Base-by-base conservation (phyloP, 2,888 invertebrate genomes). In the Luperina nickerlii region DNA sequence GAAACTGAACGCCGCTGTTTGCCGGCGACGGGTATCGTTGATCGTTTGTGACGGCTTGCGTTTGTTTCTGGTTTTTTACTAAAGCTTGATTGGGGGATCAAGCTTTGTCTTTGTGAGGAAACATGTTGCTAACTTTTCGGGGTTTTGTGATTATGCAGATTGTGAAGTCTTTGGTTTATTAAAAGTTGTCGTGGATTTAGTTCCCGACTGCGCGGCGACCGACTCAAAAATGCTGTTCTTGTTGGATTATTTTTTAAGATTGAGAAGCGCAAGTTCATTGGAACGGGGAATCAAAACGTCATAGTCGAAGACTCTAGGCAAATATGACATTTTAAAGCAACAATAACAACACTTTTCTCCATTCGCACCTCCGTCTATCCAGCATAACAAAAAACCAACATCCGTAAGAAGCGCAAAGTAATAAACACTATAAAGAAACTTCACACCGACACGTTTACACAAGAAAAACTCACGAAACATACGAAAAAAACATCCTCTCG, bases 401-500 rank as follows among this genome's bases (percentile, higher is more conserved):
- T 66, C 72, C 42, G 20, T 48, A 77, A 75, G 65, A 72, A 71
- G 67, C 63, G 57, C 69, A 75, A 85, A 88, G 78, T 81, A 86
- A 82, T 82, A 88, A 88, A 86, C 57, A 60, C 88, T 88, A 85
- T 84, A 82, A 81, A 86, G 74, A 81, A 86, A 86, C 74, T 88
- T 82, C 68, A 73, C 78, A 75, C 71, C 63, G 73, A 74, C 74
- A 72, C 74, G 80, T 79, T 81, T 80, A 87, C 74, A 69, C 68
- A 83, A 88, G 88, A 85, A 84, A 83, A 79, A 80, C 82, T 77
- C 63, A 78, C 82, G 72, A 81, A 83, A 86, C 76, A 62, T 74
- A 77, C 77, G 67, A 81, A 81, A 87, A 48, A 79, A 89, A 84
- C 84, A 87, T 78, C 88, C 72, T 79, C 78, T 77, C 13, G 38